Conservation (phyloP, 2,797 vertebrate species). For the Phrynocephalus vlangalii region DNA sequence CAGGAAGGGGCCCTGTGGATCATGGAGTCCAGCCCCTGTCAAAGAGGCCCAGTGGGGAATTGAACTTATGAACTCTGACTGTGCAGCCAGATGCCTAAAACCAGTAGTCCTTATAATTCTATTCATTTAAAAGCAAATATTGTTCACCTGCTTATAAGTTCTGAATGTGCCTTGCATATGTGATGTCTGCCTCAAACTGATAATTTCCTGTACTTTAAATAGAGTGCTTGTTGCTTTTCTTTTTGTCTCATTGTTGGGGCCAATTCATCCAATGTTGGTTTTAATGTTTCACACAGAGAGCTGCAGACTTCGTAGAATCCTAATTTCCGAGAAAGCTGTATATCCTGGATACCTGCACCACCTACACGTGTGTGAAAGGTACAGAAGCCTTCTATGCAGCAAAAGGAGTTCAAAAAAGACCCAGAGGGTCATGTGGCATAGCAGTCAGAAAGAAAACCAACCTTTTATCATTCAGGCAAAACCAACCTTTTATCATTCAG, state of each 20-base stretch:
- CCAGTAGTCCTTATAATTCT: no score
- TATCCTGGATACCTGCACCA: background rate
- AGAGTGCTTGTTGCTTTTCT: background rate
- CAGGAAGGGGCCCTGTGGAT: no score
- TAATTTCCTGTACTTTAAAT: background rate
- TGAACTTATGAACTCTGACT: no score
- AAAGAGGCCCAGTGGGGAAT: no score
- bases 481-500: background rate
- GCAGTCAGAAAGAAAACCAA: background rate
- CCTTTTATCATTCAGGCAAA: background rate
- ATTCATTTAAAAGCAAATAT: no score
- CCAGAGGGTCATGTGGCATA: background rate
- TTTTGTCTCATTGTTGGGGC: background rate
- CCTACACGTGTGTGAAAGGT: no score
- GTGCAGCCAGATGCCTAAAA: no score
- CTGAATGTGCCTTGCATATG: background rate
- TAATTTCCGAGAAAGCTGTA: background rate
- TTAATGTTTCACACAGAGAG: background rate
- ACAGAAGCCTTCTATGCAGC: background rate
- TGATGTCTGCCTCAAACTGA: background rate
- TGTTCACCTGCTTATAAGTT: background rate
- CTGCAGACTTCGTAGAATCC: background rate
- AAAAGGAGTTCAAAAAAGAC: background rate
- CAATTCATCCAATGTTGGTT: background rate
- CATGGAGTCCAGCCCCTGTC: no score